Percentiles rank a stretch among this genome's conserved stretches.
Evolutionary conservation across 23 tunicate species (phyloP).

Genomic region (Diplosoma virens): DNA sequence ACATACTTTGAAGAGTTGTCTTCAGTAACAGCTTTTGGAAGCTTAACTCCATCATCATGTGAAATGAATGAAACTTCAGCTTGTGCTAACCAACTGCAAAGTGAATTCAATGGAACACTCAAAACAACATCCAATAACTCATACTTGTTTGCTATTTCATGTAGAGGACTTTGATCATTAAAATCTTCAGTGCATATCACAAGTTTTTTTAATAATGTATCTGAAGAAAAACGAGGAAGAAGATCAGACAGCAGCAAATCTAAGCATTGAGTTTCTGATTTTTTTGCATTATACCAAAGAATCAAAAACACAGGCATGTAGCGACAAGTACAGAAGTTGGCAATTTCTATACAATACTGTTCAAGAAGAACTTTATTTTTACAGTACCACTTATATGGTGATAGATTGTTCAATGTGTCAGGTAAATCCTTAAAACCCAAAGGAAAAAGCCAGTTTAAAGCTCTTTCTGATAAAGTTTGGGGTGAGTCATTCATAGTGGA

Average conservation of each 20-base stretch:
- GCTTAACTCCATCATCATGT: neutral
- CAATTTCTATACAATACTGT: neutral
- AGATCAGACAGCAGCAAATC: neutral
- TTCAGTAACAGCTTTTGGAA: neutral
- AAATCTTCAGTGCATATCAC: neutral
- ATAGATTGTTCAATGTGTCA: neutral
- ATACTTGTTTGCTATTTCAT: neutral
- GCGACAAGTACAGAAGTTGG: neutral
- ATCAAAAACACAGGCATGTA: conserved; percentile 4
- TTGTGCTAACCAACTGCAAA: no score
- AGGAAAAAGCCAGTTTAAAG: conserved; percentile 2
- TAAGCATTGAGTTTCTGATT: neutral
- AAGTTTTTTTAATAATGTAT: neutral
- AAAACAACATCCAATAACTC: neutral
- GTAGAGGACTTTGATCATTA: neutral
- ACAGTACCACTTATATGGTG: neutral
- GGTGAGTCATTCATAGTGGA: neutral
- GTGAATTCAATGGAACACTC: no score
- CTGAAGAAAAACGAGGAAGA: neutral
- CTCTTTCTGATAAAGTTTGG: neutral
- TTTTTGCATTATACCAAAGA: conserved; percentile 4
- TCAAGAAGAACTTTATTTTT: neutral
- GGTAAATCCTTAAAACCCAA: neutral
- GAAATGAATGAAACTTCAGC: neutral
- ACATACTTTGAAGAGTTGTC: neutral